Evolutionary conservation across 2,113 vertebrate species (phyloP).

Genomic region (Oophaga pumilio): DNA sequence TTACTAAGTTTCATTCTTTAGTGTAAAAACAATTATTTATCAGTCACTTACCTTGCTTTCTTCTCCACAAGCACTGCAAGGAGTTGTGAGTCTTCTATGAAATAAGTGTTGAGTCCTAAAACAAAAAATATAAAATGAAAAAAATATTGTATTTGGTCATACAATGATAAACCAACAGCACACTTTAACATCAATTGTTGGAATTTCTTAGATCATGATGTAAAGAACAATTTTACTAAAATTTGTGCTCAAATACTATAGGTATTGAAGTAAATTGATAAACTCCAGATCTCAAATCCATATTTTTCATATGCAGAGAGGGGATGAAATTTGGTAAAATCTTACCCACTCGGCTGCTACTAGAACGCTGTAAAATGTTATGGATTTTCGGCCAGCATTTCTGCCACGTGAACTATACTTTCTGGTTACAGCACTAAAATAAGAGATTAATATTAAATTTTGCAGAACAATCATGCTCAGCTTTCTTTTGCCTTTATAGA

Average conservation of each 20-base stretch:
- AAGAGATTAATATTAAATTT: too few relatives aligned
- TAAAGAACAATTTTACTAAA: background rate
- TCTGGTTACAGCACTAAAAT: too few relatives aligned
- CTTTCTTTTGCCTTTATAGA: too few relatives aligned
- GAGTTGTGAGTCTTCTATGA: constrained; percentile 20
- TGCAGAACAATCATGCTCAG: too few relatives aligned
- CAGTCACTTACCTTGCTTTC: constrained; percentile 62
- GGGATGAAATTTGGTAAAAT: too few relatives aligned
- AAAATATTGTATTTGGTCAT: background rate
- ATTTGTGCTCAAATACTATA: background rate
- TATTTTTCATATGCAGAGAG: too few relatives aligned
- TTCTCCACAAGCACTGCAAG: constrained; percentile 58
- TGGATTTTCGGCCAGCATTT: too few relatives aligned
- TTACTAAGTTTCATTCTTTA: background rate
- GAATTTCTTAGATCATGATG: background rate
- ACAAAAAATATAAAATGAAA: background rate
- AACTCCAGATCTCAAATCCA: too few relatives aligned
- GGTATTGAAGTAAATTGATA: too few relatives aligned
- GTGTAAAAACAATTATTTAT: background rate
- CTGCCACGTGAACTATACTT: too few relatives aligned
- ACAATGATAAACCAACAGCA: background rate
- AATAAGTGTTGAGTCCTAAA: constrained; percentile 59
- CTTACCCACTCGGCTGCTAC: too few relatives aligned
- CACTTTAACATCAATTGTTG: background rate
- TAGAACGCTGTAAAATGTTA: too few relatives aligned